A percentile compares a stretch with the other conserved stretches of the same genome.
Evolutionary conservation across 2,888 invertebrate species (phyloP).

Genomic region (Epirrhoe tristata): DNA sequence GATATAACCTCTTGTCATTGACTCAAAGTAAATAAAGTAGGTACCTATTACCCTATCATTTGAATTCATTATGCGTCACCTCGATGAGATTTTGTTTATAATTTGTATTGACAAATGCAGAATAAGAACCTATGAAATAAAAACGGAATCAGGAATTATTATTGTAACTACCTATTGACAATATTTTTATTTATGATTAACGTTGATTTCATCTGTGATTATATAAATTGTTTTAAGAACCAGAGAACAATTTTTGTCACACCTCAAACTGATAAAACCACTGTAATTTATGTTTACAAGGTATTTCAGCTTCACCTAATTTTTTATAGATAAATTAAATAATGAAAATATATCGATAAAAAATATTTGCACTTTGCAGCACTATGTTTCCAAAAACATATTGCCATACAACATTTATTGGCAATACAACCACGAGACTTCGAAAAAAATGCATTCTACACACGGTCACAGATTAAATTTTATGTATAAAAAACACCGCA

Average conservation of each 20-base stretch:
- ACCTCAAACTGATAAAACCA: no score
- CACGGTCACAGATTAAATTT: no score
- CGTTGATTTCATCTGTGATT: constrained; percentile 5
- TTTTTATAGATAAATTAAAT: no score
- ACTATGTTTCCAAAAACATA: constrained; percentile 27
- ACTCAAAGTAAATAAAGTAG: constrained; percentile 15
- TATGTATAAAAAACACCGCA: not conserved
- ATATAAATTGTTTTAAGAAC: not conserved
- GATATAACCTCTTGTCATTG: constrained; percentile 23
- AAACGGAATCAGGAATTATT: no score
- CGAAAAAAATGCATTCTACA: constrained; percentile 1
- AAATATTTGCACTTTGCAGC: constrained; percentile 17
- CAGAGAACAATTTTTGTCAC: no score
- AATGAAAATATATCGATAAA: constrained; percentile 10
- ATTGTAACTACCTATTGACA: no score
- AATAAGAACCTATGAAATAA: not conserved
- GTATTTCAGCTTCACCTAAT: no score
- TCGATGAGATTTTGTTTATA: not conserved
- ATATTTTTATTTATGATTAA: constrained; percentile 17
- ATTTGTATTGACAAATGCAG: no score
- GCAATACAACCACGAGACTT: constrained; percentile 31
- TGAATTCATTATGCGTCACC: constrained; percentile 18
- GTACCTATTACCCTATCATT: not conserved
- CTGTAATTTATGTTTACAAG: no score
- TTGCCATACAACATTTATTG: constrained; percentile 25